Conservation (phyloP, 2,113 vertebrate species). For the Rallus limicola region DNA sequence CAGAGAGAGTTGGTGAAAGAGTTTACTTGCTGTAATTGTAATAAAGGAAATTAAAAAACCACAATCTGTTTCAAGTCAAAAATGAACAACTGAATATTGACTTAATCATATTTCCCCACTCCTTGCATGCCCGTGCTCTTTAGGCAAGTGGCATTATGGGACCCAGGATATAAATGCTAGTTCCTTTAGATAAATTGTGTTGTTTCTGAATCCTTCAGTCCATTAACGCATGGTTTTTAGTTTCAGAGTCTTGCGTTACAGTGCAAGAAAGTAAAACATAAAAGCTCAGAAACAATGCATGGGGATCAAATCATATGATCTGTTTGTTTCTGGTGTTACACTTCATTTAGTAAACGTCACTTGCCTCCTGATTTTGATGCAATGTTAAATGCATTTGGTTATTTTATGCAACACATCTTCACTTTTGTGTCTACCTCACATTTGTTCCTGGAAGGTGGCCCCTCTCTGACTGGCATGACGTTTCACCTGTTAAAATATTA, state of each 20-base stretch:
- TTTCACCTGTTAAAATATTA: not conserved
- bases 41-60: constrained; percentile 68
- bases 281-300: not conserved
- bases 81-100: constrained; percentile 61
- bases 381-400: not conserved
- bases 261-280: not conserved
- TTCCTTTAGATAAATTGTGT: not conserved
- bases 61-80: constrained; percentile 64
- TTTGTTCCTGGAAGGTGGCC: not conserved
- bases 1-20: constrained; percentile 61
- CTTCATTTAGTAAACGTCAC: not conserved
- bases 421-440: not conserved
- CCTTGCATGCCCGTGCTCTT: constrained; percentile 34
- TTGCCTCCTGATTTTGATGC: not conserved
- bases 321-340: not conserved
- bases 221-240: not conserved
- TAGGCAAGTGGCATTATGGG: constrained; percentile 11
- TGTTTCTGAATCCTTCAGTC: not conserved
- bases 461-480: not conserved
- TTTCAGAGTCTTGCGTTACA: constrained; percentile 1
- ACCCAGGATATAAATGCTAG: not conserved
- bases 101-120: constrained; percentile 35
- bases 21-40: constrained; percentile 69
- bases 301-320: not conserved
- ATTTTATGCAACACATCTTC: not conserved